Percentiles rank a stretch among this genome's conserved stretches.
Conservation (phyloP, 92 coral and sea anemone species). For the Bergia sp. region DNA sequence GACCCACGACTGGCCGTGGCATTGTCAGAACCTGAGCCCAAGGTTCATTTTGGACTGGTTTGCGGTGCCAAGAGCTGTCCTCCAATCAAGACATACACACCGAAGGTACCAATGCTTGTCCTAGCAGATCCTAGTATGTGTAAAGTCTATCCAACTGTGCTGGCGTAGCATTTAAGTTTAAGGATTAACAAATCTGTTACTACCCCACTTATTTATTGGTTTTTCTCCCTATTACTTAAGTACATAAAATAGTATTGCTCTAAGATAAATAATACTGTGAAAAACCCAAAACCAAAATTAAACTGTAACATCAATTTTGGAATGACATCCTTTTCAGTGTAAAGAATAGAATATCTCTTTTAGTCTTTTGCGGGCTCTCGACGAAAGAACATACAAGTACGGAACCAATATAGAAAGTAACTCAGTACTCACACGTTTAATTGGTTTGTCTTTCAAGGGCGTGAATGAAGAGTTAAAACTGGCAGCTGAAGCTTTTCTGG, state of each 20-base stretch:
- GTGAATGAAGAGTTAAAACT: slow-evolving; percentile 81
- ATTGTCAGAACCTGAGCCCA: slow-evolving; percentile 83
- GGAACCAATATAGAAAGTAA: background rate
- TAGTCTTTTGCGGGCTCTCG: no score
- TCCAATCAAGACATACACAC: slow-evolving; percentile 94
- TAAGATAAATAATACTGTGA: no score
- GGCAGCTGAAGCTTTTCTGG: slow-evolving; percentile 96
- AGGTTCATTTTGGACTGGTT: slow-evolving; percentile 94
- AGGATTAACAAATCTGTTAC: background rate
- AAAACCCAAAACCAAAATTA: no score
- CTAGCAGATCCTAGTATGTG: no score
- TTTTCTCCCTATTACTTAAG: no score
- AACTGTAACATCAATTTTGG: no score
- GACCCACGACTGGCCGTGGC: slow-evolving; percentile 92
- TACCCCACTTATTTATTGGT: background rate
- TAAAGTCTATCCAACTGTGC: no score
- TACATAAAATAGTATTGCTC: no score
- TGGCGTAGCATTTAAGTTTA: no score
- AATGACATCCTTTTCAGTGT: no score
- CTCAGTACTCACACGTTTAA: background rate
- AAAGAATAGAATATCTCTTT: no score
- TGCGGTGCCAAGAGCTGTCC: slow-evolving; percentile 99
- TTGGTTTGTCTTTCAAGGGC: slow-evolving; percentile 51
- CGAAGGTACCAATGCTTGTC: slow-evolving; percentile 60
- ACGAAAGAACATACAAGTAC: no score